Percentiles rank a stretch among this genome's conserved stretches.
Conservation (phyloP, 1,140 invertebrate genomes). For the Mycetomoellerius zeteki region DNA sequence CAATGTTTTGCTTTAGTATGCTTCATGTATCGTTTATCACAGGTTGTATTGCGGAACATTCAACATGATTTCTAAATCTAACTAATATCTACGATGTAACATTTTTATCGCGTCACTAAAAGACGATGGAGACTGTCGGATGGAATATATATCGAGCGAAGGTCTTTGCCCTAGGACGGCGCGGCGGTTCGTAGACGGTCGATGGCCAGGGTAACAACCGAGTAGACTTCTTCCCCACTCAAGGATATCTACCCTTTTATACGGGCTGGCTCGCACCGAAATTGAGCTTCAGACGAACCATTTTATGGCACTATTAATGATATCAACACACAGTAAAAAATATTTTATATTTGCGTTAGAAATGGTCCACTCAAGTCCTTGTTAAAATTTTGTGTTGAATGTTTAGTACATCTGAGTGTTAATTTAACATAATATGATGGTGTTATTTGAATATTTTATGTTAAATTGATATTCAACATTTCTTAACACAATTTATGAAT, state of each 20-base stretch:
- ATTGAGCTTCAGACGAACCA: constrained; percentile 34
- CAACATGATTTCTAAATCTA: constrained; percentile 32
- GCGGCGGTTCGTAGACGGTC: constrained; percentile 81
- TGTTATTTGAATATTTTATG: too few species aligned
- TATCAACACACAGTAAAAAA: background rate
- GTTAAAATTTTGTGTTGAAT: too few species aligned
- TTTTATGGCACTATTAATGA: constrained; percentile 1
- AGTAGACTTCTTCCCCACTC: constrained; percentile 70
- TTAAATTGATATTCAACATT: too few species aligned
- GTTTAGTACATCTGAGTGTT: too few species aligned
- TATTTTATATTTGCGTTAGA: too few species aligned
- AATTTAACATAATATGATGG: too few species aligned
- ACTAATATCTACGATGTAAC: constrained; percentile 11
- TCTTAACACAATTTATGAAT: too few species aligned
- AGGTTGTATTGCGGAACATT: background rate
- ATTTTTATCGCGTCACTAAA: constrained; percentile 51
- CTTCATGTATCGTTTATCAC: background rate
- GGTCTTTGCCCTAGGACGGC: constrained; percentile 85
- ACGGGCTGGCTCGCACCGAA: constrained; percentile 37
- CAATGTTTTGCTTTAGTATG: too few species aligned
- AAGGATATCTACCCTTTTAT: constrained; percentile 58
- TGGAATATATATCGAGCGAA: constrained; percentile 70
- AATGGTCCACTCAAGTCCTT: too few species aligned
- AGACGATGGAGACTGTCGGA: constrained; percentile 45
- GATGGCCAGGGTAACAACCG: constrained; percentile 84